Conservation (phyloP, 2,113 vertebrate species). For the Engraulis encrasicolus region DNA sequence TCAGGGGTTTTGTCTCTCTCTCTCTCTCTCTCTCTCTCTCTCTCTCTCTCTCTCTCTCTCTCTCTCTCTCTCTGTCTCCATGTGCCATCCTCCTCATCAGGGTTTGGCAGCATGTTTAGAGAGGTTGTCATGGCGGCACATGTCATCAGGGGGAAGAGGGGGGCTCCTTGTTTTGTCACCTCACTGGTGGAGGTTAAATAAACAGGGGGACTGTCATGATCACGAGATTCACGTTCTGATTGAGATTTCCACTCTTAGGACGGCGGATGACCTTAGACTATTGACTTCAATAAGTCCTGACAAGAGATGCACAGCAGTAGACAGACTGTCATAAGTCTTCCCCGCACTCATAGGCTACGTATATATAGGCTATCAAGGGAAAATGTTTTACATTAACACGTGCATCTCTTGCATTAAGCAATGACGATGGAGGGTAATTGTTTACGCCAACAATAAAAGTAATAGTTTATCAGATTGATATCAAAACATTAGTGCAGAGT, state of each 20-base stretch:
- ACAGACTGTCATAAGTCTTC: background rate
- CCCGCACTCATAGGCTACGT: background rate
- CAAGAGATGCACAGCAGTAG: background rate
- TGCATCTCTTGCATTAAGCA: background rate
- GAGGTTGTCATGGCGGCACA: background rate
- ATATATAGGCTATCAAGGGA: background rate
- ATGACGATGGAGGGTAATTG: background rate
- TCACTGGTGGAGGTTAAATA: background rate
- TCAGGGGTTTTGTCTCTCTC: background rate
- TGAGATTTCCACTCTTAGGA: slow-evolving; percentile 6
- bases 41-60: too few relatives aligned
- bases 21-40: too few relatives aligned
- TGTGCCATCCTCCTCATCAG: background rate
- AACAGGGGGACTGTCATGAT: background rate
- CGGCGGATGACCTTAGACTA: background rate
- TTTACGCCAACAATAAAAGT: background rate
- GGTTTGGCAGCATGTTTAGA: background rate
- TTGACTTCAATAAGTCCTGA: background rate
- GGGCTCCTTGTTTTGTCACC: background rate
- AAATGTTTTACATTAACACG: background rate
- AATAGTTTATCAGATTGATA: background rate
- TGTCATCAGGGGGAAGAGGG: background rate
- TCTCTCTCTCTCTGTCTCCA: background rate
- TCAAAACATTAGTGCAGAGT: background rate
- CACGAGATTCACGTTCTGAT: background rate